These are phyloP conservation scores for Lophotriccus pileatus DNA, from an alignment of 2,797 vertebrate genomes.

Conservation along the genomic window DNA sequence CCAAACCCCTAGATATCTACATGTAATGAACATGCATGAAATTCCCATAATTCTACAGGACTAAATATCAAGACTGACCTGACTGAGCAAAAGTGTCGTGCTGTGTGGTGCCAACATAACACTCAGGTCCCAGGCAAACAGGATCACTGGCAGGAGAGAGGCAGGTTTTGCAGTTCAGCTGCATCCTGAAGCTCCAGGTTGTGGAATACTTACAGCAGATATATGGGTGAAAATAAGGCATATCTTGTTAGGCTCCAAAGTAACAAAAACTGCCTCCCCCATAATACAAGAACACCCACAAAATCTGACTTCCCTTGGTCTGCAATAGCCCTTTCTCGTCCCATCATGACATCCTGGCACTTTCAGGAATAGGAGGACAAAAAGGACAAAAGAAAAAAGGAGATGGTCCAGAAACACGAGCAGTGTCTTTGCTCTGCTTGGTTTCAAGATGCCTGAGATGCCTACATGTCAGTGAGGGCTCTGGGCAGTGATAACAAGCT, in stretches of 20 bases:
- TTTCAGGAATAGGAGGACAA: background rate
- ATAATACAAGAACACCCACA: background rate
- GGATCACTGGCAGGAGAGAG: background rate
- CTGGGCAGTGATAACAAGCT: background rate
- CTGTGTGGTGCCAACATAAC: background rate
- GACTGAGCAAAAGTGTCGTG: rapidly evolving
- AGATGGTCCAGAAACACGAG: background rate
- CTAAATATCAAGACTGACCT: background rate
- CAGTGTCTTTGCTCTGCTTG: background rate
- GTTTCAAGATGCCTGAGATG: background rate
- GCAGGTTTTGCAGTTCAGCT: background rate
- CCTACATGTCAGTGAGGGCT: background rate
- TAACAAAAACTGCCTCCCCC: background rate
- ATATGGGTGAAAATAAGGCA: background rate
- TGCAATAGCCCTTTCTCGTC: background rate
- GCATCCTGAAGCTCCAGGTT: background rate
- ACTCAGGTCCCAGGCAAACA: background rate
- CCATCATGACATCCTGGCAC: background rate
- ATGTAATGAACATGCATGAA: background rate
- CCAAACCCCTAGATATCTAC: background rate
- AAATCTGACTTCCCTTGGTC: background rate
- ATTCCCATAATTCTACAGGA: background rate
- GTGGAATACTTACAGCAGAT: background rate
- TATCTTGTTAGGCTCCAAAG: background rate
- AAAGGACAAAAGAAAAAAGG: background rate